A percentile compares a stretch with the other conserved stretches of the same genome.
phyloP scores from a whole-genome alignment of 2,797 vertebrate species.

The Sphaeramia orbicularis region DNA sequence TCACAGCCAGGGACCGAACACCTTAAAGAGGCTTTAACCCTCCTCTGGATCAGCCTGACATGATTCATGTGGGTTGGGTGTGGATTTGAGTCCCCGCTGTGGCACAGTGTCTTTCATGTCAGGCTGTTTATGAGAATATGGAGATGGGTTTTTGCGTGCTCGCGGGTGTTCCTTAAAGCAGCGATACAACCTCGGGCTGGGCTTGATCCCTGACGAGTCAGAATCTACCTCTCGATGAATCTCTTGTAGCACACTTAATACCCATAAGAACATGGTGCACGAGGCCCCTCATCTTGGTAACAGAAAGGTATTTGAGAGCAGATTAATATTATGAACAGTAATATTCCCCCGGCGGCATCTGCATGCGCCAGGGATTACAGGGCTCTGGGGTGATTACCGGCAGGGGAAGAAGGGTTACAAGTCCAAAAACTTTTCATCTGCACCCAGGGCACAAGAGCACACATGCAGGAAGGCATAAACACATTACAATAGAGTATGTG shows the following conservation, averaged over 20 bases:
- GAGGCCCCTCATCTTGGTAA: slow-evolving; percentile 84
- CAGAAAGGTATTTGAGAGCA: slow-evolving; percentile 88
- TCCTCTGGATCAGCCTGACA: slow-evolving; percentile 81
- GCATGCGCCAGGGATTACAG: slow-evolving; percentile 91
- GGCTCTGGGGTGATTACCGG: slow-evolving; percentile 90
- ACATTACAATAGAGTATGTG: slow-evolving; percentile 38
- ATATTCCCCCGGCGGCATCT: slow-evolving; percentile 91
- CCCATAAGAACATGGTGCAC: slow-evolving; percentile 84
- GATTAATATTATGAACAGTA: slow-evolving; percentile 94
- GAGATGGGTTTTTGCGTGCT: slow-evolving; percentile 75
- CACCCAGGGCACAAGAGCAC: slow-evolving; percentile 66
- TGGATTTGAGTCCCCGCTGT: slow-evolving; percentile 79
- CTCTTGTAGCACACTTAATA: slow-evolving; percentile 88
- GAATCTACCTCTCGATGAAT: slow-evolving; percentile 89
- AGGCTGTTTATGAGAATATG: slow-evolving; percentile 85
- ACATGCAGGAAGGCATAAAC: slow-evolving; percentile 57
- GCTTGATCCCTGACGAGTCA: slow-evolving; percentile 86
- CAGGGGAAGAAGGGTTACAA: slow-evolving; percentile 87
- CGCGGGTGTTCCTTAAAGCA: slow-evolving; percentile 83
- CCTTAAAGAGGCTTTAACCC: slow-evolving; percentile 87
- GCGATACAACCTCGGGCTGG: slow-evolving; percentile 82
- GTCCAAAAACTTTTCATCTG: slow-evolving; percentile 87
- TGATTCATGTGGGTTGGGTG: slow-evolving; percentile 78
- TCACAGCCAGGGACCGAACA: slow-evolving; percentile 79
- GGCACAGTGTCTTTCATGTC: slow-evolving; percentile 81